Base-by-base conservation (phyloP, 2,888 invertebrate genomes). In the Watsonalla binaria region DNA sequence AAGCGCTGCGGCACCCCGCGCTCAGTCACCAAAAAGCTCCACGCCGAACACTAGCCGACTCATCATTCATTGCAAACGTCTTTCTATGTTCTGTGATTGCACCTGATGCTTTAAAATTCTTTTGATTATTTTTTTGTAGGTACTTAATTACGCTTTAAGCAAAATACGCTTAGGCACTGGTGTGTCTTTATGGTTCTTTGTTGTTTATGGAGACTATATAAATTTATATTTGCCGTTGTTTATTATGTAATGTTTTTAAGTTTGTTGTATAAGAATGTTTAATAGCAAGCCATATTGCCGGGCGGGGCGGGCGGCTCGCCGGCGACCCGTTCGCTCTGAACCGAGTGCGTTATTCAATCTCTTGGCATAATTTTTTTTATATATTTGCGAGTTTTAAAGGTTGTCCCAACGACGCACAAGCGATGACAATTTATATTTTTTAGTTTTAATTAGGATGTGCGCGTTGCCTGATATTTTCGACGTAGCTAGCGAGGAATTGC, bases 1-100 rank as follows among this genome's bases (percentile, higher is more conserved):
- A 98, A 98, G 92, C 94, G 98, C 72, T 58, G 58, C 58, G 59
- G 61, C 57, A 57, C 56, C 66, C 64, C 66, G 66, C 65, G 64
- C 80, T 76, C 76, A 76, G 77, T 86, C 82, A 83, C 89, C 90
- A 89, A 90, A 89, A 89, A 88, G 73, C 66, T 61, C 72, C 72
- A 74, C 77, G 75, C 74, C 74, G 61, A 55, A 57, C 55, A 60
- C 85, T 85, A 86, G 86, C 85, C 76, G 81, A 87, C 86, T 89
- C 86, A 86, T 80, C 82, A 79, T 81, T 83, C 80, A 84, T 78
- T 77, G 24, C 24, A 24, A 24, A 24, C 24, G 24, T 24, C 24
- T 24, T 24, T 24, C 24, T 24, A 24, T 24, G 24, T 24, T 24
- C 24, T 24, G 24, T 24, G 24, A 24, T 24, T 24, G 75, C 84